These are phyloP conservation scores for Fringilla coelebs DNA, from an alignment of 2,797 vertebrate genomes.

Conservation along the genomic window DNA sequence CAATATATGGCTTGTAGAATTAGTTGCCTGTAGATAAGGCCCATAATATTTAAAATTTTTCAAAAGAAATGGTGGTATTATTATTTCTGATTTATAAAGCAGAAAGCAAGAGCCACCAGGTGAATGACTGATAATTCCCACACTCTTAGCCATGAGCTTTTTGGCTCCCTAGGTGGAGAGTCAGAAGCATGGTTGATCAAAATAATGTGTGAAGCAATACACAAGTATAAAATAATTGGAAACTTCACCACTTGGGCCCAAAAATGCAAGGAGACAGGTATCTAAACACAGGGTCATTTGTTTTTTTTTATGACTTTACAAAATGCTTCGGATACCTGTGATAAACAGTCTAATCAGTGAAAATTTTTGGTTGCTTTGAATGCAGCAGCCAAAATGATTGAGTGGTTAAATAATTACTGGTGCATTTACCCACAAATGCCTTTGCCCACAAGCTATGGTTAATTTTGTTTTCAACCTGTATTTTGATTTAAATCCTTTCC, in stretches of 20 bases:
- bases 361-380: not conserved
- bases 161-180: not conserved
- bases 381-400: not conserved
- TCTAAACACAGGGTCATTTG: not conserved
- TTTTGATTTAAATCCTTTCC: not conserved
- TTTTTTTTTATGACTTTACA: not conserved
- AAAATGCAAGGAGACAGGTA: not conserved
- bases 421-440: not conserved
- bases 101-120: not conserved
- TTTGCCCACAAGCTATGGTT: not conserved
- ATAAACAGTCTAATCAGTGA: not conserved
- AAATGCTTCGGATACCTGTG: not conserved
- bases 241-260: not conserved
- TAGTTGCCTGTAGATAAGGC: not conserved
- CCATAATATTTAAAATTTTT: not conserved
- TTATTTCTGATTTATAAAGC: not conserved
- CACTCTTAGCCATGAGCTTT: not conserved
- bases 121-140: not conserved
- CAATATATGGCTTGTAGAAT: not conserved
- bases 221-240: not conserved
- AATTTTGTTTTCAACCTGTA: not conserved
- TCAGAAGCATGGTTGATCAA: not conserved
- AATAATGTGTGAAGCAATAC: not conserved
- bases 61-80: not conserved
- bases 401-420: not conserved